Evolutionary conservation across 2,888 invertebrate species (phyloP), one percentile per base, ranked within the genome.

Genomic region (Sesamia inferens): DNA sequence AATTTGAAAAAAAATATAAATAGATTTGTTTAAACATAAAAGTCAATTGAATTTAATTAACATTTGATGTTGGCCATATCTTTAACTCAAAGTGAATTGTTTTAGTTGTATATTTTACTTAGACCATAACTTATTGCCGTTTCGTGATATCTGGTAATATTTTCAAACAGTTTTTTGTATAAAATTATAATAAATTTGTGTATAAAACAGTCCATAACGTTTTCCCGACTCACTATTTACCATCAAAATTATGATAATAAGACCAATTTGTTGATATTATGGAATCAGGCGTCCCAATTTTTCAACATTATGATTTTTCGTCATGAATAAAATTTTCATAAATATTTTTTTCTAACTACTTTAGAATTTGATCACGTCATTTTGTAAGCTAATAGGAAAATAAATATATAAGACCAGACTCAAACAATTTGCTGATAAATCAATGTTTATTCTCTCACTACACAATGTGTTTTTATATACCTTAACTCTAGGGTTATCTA

Each of bases 261-360:
- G 31, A 19, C 3, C n/a, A 68, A 81, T 68, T 81, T 81, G 47
- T 61, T 76, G 22, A 59, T 62, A 76, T 62, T 78, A 61, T 44
- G 0, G 8, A 48, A 55, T 54, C 11, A 55, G 44, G 76, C 51
- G 63, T 39, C 64, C 39, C 55, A 81, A 47, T 62, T 66, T 66
- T 54, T 44, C 14, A 11, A 42, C 42, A 14, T n/a, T 39, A 58
- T 57, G 66, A 71, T 71, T 66, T 57, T n/a, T n/a, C 2, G 16
- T 51, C 65, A 81, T 78, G 55, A 76, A 78, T 78, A 78, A 68
- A 22, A 68, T 81, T 68, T 65, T 51, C 67, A 61, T 81, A 68
- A 74, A 67, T 24, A 64, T 68, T 48, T 65, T 19, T 22, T 31
- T 31, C 1, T 22, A 54, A 62, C 24, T 59, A 24, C 44, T 79